Conservation (phyloP, 2,113 vertebrate genomes). For the Pseudopodoces humilis region DNA sequence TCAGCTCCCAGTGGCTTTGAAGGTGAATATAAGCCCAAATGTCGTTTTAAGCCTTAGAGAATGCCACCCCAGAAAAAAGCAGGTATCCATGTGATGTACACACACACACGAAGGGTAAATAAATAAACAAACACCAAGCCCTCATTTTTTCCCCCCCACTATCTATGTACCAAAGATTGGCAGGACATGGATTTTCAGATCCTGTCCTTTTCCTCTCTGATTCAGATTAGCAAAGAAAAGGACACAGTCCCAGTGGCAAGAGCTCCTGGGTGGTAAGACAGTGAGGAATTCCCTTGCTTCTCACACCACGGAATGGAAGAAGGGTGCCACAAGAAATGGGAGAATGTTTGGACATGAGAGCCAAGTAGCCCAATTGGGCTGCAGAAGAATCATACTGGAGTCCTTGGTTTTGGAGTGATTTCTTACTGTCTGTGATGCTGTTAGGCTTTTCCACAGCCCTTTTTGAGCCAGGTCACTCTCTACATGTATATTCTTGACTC, state of each 20-base stretch:
- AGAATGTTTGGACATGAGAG: rapidly evolving
- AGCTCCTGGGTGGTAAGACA: neutral
- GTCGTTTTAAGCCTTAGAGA: neutral
- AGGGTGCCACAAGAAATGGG: neutral
- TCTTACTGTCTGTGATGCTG: neutral
- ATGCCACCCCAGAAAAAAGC: neutral
- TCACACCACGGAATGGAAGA: neutral
- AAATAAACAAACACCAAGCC: neutral
- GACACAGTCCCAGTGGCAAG: neutral
- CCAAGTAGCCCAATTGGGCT: neutral
- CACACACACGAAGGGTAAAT: neutral
- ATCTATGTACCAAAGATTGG: neutral
- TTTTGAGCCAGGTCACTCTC: neutral
- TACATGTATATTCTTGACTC: neutral
- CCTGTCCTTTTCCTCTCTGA: neutral
- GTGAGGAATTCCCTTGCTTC: neutral
- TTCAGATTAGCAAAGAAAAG: neutral
- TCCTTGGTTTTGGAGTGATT: neutral
- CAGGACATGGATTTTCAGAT: neutral
- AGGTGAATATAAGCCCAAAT: neutral
- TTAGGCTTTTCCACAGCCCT: neutral
- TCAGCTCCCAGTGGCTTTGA: neutral
- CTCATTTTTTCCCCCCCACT: too few species aligned
- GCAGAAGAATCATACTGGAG: neutral
- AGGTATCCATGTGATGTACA: neutral